Conservation (phyloP, 2,113 vertebrate species). For the Dicaeum eximium region DNA sequence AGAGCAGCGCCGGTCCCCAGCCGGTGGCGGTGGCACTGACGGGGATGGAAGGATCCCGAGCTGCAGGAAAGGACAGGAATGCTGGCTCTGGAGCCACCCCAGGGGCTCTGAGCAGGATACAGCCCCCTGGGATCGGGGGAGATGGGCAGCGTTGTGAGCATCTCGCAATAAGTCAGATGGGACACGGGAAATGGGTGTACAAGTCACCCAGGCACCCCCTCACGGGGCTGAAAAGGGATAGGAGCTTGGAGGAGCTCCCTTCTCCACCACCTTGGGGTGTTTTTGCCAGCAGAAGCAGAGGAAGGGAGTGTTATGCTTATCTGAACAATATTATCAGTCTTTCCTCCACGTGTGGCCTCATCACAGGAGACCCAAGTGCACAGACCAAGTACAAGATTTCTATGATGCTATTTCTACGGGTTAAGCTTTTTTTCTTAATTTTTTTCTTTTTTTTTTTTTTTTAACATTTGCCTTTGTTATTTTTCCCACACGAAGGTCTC, state of each 20-base stretch:
- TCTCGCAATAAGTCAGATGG: rapidly evolving
- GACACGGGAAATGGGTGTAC: neutral
- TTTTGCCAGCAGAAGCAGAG: neutral
- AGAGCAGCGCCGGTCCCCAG: neutral
- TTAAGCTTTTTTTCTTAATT: neutral
- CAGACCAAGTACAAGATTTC: neutral
- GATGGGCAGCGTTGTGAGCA: neutral
- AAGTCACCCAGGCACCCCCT: neutral
- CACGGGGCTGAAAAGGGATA: rapidly evolving
- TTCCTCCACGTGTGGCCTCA: neutral
- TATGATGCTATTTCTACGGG: neutral
- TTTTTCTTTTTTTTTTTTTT: neutral
- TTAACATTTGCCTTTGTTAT: neutral
- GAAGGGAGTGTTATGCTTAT: neutral
- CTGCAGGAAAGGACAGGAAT: neutral
- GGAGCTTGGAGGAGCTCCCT: neutral
- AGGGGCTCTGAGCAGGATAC: rapidly evolving
- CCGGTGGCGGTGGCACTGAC: neutral
- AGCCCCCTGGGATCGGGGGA: rapidly evolving
- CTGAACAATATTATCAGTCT: neutral
- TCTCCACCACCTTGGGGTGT: neutral
- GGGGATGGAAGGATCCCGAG: neutral
- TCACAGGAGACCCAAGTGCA: neutral
- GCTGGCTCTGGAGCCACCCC: rapidly evolving
- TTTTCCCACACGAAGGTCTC: neutral